phyloP scores from a whole-genome alignment of 64 coral and sea anemone species.

The Catalaphyllia jardinei region DNA sequence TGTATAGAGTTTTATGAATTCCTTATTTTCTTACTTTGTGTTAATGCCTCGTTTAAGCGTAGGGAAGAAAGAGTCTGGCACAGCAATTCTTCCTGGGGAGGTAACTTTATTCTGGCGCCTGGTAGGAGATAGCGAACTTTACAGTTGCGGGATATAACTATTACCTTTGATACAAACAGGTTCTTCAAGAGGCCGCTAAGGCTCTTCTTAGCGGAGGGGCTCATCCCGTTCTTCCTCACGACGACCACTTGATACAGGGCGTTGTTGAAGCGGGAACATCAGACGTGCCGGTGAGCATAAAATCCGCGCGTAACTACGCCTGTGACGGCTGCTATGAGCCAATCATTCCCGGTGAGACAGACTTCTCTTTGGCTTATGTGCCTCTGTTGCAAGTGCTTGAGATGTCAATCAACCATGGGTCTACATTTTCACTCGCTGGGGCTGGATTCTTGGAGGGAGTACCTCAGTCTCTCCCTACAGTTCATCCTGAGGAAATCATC shows the following conservation, averaged over 20 bases:
- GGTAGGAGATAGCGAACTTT: too few species aligned
- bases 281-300: slow-evolving; percentile 16
- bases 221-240: slow-evolving; percentile 48
- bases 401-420: slow-evolving; percentile 45
- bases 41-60: too few species aligned
- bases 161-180: background rate
- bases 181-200: slow-evolving; percentile 37
- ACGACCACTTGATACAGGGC: slow-evolving; percentile 42
- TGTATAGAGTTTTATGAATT: too few species aligned
- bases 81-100: too few species aligned
- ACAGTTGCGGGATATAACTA: too few species aligned
- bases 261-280: background rate
- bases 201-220: slow-evolving; percentile 60
- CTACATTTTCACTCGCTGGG: slow-evolving; percentile 18
- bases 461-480: slow-evolving; percentile 52
- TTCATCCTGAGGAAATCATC: slow-evolving; percentile 18
- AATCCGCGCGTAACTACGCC: slow-evolving; percentile 19
- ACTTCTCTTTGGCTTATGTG: slow-evolving; percentile 24
- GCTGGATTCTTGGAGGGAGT: slow-evolving; percentile 36
- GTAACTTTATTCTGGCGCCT: too few species aligned
- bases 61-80: too few species aligned
- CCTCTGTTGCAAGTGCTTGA: slow-evolving; percentile 30
- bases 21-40: too few species aligned
- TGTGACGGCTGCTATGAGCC: slow-evolving; percentile 54
- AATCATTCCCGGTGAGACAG: slow-evolving; percentile 3